phyloP scores from a whole-genome alignment of 2,888 invertebrate genomes.

The Thera obeliscata region DNA sequence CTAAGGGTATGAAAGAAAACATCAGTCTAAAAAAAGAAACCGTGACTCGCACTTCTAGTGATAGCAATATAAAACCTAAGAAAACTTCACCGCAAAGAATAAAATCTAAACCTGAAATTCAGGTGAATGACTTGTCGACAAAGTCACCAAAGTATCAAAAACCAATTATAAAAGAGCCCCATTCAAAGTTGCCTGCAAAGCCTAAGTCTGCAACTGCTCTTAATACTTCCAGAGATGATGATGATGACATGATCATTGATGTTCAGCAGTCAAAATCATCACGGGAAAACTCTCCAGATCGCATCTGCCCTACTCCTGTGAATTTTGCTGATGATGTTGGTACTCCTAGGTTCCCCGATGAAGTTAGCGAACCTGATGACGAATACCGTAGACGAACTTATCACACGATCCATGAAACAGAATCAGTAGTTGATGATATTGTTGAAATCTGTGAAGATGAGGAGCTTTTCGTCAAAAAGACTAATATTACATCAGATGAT shows the following conservation, averaged over 20 bases:
- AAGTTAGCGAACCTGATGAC: slow-evolving; percentile 90
- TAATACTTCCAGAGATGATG: slow-evolving; percentile 81
- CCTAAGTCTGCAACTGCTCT: slow-evolving; percentile 80
- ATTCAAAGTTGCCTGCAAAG: slow-evolving; percentile 68
- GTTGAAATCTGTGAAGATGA: slow-evolving; percentile 83
- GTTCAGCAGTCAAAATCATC: slow-evolving; percentile 90
- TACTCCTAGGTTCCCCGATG: slow-evolving; percentile 89
- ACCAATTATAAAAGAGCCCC: slow-evolving; percentile 56
- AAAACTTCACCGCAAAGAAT: slow-evolving; percentile 73
- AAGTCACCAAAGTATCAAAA: slow-evolving; percentile 63
- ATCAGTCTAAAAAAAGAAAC: slow-evolving; percentile 66
- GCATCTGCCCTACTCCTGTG: slow-evolving; percentile 87
- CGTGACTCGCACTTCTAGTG: slow-evolving; percentile 83
- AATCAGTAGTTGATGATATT: slow-evolving; percentile 85
- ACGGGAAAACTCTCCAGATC: slow-evolving; percentile 89
- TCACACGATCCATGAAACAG: slow-evolving; percentile 84
- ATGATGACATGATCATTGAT: slow-evolving; percentile 87
- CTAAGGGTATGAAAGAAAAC: slow-evolving; percentile 67
- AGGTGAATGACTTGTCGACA: slow-evolving; percentile 66
- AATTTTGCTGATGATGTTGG: slow-evolving; percentile 84
- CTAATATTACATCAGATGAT: slow-evolving; percentile 71
- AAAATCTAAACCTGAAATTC: slow-evolving; percentile 80
- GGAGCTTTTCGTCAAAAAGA: slow-evolving; percentile 70
- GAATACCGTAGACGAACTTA: slow-evolving; percentile 71
- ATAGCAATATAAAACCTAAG: slow-evolving; percentile 81